These are phyloP conservation scores for Campaea margaritaria DNA, from an alignment of 2,888 invertebrate genomes.

Conservation along the genomic window DNA sequence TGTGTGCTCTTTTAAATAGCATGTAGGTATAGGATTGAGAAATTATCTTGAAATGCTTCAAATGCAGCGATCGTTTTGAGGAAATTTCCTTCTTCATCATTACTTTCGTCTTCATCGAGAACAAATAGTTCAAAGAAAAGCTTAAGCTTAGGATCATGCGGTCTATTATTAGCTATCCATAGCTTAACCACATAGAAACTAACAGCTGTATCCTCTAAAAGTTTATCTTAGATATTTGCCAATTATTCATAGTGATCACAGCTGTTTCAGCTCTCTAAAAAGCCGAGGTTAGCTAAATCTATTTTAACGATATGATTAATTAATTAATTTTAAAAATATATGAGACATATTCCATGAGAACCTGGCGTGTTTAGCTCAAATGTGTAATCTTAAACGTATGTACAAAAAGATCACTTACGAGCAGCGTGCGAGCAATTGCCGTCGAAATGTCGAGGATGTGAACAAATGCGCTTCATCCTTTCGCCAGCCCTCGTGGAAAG, in stretches of 20 bases:
- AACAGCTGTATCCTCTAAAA: not conserved
- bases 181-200: constrained; percentile 3
- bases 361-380: too few relatives aligned
- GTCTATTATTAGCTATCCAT: not conserved
- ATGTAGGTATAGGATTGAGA: not conserved
- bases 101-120: too few relatives aligned
- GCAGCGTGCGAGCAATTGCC: constrained; percentile 15
- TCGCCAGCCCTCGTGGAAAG: constrained; percentile 15
- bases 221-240: not conserved
- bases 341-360: too few relatives aligned
- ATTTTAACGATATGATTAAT: constrained; percentile 14
- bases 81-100: too few relatives aligned
- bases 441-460: constrained; percentile 17
- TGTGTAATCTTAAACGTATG: not conserved
- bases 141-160: too few relatives aligned
- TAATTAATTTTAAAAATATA: not conserved
- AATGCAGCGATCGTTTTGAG: too few relatives aligned
- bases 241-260: constrained; percentile 11
- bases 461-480: constrained; percentile 27
- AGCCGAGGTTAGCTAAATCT: constrained; percentile 16
- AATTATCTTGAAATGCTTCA: too few relatives aligned
- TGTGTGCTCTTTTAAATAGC: not conserved
- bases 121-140: too few relatives aligned
- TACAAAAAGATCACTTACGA: constrained; percentile 2
- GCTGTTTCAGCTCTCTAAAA: constrained; percentile 13